These are phyloP conservation scores for Polydrusus pterygomalis DNA, from an alignment of 2,888 invertebrate genomes.

Conservation along the genomic window DNA sequence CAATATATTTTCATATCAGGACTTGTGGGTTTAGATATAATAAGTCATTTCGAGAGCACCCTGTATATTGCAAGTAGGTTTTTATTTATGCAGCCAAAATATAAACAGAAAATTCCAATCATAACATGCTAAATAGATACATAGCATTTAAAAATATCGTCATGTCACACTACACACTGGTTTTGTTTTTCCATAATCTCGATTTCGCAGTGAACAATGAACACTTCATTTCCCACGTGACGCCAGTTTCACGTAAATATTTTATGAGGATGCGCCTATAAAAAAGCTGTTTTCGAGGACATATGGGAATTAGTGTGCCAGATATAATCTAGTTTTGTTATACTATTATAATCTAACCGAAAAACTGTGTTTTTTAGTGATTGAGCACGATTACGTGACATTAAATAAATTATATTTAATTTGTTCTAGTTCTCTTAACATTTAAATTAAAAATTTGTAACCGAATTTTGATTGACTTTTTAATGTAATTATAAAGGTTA, in stretches of 20 bases:
- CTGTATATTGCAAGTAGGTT: no score
- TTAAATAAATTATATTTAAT: background rate
- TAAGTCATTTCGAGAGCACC: no score
- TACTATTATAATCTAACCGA: background rate
- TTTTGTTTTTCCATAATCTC: constrained; percentile 22
- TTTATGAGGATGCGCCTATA: constrained; percentile 29
- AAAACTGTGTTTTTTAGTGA: background rate
- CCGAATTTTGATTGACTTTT: no score
- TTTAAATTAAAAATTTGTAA: background rate
- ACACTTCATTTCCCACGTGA: constrained; percentile 35
- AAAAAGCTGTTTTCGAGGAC: constrained; percentile 29
- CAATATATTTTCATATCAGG: no score
- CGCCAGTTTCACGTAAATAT: constrained; percentile 31
- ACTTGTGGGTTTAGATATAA: no score
- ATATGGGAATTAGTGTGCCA: constrained; percentile 22
- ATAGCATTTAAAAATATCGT: constrained; percentile 9
- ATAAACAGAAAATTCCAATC: background rate
- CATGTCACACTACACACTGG: constrained; percentile 11
- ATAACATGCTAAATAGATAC: background rate
- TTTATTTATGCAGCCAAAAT: no score
- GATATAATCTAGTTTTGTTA: constrained; percentile 20
- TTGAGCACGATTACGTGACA: background rate
- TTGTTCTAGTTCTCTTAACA: no score
- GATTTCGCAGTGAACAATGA: constrained; percentile 30
- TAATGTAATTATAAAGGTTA: no score